phyloP scores from a whole-genome alignment of 2,113 vertebrate species.

The Oreamnos americanus region DNA sequence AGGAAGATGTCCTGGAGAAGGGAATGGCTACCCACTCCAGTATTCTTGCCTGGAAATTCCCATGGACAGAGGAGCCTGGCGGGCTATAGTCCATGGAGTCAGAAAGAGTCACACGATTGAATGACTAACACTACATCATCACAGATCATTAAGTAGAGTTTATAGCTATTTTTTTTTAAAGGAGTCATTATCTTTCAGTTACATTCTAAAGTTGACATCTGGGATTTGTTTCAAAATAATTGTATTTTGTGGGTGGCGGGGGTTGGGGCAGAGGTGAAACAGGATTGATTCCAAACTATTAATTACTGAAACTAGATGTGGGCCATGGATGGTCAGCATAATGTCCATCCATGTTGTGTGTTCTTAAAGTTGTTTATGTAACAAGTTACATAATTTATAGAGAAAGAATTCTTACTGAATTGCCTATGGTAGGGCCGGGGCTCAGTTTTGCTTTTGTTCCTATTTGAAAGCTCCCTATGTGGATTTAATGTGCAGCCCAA shows the following conservation, averaged over 20 bases:
- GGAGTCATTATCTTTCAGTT: not conserved
- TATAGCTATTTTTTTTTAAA: not conserved
- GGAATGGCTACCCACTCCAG: not conserved
- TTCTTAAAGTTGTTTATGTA: not conserved
- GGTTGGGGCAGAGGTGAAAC: not conserved
- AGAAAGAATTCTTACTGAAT: not conserved
- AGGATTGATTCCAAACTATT: not conserved
- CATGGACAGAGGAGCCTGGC: not conserved
- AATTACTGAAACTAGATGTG: not conserved
- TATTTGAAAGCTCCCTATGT: not conserved
- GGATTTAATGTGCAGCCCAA: not conserved
- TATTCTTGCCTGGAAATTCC: not conserved
- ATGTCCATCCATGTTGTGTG: not conserved
- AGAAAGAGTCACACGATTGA: not conserved
- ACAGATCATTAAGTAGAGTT: not conserved
- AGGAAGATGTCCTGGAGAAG: not conserved
- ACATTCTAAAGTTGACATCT: not conserved
- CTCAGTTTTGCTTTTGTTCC: slow-evolving; percentile 18
- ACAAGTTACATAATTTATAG: not conserved
- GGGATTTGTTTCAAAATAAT: not conserved
- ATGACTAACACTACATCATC: not conserved
- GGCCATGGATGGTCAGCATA: not conserved
- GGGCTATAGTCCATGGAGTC: not conserved
- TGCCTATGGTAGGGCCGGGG: not conserved
- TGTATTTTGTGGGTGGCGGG: not conserved